These are phyloP conservation scores for Trypoxylon attenuatum DNA, from an alignment of 2,888 invertebrate species.

Conservation along the genomic window DNA sequence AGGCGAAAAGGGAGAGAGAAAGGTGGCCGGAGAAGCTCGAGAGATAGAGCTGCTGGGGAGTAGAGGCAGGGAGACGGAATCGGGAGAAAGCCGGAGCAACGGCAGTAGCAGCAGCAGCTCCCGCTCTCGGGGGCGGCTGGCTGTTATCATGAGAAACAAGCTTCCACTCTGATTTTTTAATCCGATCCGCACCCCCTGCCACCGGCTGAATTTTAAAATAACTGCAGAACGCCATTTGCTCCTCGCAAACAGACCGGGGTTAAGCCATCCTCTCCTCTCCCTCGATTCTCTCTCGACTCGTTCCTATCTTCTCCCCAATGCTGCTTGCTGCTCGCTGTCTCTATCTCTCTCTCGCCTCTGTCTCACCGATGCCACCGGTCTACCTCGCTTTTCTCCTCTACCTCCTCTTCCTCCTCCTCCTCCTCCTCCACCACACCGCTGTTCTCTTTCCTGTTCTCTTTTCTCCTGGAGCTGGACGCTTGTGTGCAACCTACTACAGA, in stretches of 20 bases:
- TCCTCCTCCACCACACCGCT: slow-evolving; percentile 18
- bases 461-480: too few relatives aligned
- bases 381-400: slow-evolving; percentile 19
- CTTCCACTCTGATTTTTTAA: slow-evolving; percentile 76
- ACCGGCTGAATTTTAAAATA: slow-evolving; percentile 75
- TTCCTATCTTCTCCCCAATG: slow-evolving; percentile 12
- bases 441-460: slow-evolving; percentile 13
- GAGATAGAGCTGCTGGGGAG: slow-evolving; percentile 48
- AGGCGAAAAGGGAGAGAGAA: slow-evolving; percentile 21
- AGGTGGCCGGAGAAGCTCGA: slow-evolving; percentile 41
- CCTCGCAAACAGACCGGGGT: slow-evolving; percentile 73
- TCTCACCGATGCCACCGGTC: slow-evolving; percentile 21
- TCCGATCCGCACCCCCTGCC: slow-evolving; percentile 70
- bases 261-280: slow-evolving; percentile 61
- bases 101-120: slow-evolving; percentile 58
- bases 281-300: slow-evolving; percentile 38
- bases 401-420: slow-evolving; percentile 22
- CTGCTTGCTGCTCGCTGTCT: slow-evolving; percentile 20
- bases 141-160: slow-evolving; percentile 75
- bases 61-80: slow-evolving; percentile 48
- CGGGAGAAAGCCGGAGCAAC: slow-evolving; percentile 63
- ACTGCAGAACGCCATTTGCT: slow-evolving; percentile 76
- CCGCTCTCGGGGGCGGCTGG: slow-evolving; percentile 61
- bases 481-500: too few relatives aligned
- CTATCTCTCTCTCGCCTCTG: slow-evolving; percentile 16